Conservation (phyloP, 2,113 vertebrate genomes). For the Eonycteris spelaea region DNA sequence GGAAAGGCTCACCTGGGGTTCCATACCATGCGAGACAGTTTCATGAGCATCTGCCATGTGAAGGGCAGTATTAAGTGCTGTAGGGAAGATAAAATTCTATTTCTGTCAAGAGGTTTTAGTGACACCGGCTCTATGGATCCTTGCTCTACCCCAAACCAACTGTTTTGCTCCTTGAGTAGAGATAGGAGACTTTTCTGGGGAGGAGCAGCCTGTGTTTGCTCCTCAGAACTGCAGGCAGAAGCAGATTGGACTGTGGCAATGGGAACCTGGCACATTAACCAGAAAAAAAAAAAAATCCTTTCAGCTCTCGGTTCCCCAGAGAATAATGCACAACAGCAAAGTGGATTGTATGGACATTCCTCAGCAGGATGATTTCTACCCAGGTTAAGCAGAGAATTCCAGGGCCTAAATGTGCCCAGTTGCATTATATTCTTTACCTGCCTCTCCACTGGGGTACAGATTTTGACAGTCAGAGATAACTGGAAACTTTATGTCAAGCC, state of each 20-base stretch:
- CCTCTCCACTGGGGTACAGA: neutral
- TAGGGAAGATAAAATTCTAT: neutral
- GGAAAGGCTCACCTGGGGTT: neutral
- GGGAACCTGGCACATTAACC: neutral
- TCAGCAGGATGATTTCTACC: neutral
- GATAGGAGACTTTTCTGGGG: neutral
- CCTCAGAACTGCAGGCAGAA: neutral
- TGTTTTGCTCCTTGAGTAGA: neutral
- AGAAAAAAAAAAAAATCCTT: neutral
- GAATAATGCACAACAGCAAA: neutral
- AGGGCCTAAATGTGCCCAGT: neutral
- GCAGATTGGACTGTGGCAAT: neutral
- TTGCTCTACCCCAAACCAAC: neutral
- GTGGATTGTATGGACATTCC: neutral
- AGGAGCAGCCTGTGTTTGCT: neutral
- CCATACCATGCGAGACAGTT: neutral
- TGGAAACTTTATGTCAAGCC: neutral
- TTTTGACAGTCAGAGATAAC: neutral
- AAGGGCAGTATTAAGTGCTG: neutral
- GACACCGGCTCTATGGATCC: neutral
- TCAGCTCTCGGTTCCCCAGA: neutral
- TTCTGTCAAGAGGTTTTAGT: neutral
- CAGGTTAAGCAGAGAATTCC: neutral
- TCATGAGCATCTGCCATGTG: neutral
- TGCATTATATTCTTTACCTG: neutral